A percentile compares a stretch with the other conserved stretches of the same genome.
These are phyloP conservation scores for Cynaeus angustus DNA, from an alignment of 2,888 invertebrate genomes.

Conservation along the genomic window DNA sequence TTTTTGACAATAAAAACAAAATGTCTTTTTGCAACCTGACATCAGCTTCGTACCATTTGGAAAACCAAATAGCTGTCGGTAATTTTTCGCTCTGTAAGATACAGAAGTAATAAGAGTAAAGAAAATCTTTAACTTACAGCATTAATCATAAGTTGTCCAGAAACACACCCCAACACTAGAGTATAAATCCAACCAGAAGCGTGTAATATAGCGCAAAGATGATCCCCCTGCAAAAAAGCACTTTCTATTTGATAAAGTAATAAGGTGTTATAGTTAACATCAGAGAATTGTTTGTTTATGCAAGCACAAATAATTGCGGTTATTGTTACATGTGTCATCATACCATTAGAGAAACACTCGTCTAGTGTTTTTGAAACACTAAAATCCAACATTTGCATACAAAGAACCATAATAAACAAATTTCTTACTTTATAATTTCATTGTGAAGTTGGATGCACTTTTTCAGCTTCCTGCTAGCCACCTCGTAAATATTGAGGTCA, in stretches of 20 bases:
- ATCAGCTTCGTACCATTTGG: constrained; percentile 35
- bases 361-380: not conserved
- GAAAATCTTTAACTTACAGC: not conserved
- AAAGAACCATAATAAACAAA: no score
- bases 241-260: not conserved
- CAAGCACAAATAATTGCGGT: not conserved
- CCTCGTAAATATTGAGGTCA: not conserved
- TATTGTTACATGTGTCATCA: not conserved
- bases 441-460: constrained; percentile 5
- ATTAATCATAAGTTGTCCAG: not conserved
- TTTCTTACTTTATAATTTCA: not conserved
- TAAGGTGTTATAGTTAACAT: no score
- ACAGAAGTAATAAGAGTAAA: not conserved
- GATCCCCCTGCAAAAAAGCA: no score
- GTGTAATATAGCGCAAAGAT: constrained; percentile 3
- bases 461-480: not conserved
- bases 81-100: not conserved
- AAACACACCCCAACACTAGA: constrained; percentile 4
- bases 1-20: constrained; percentile 12
- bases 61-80: constrained; percentile 13
- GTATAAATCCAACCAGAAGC: constrained; percentile 32
- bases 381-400: not conserved
- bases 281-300: not conserved
- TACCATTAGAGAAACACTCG: not conserved
- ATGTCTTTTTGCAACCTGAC: constrained; percentile 21